Evolutionary conservation across 2,797 vertebrate genomes (phyloP), one percentile per base, ranked within the genome.

Genomic region (Acanthurus lineatus): DNA sequence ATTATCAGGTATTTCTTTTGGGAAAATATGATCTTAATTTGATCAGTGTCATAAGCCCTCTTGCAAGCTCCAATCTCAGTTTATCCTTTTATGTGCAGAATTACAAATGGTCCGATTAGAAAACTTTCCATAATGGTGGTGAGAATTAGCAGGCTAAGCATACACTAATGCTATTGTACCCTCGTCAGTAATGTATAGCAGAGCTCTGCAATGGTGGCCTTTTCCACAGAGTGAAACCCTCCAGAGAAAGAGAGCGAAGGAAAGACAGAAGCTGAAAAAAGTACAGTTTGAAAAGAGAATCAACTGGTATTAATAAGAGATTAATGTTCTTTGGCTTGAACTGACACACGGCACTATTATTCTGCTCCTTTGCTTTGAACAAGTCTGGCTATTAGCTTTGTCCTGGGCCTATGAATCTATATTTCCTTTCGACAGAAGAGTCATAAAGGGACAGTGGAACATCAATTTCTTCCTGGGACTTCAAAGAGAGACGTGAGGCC

Each of bases 151-250:
- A 92, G 88, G 90, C 87, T 92, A 79, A 89, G 87, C 90, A 86
- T 91, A 86, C 86, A 73, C 91, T 92, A 92, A 91, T 91, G 83
- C 89, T 86, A 91, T 93, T 94, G 93, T 92, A 87, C 72, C 86
- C 86, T 93, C 92, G 94, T 94, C 92, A 92, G 76, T 95, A 91
- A 94, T 90, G 91, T 93, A 94, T 88, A 81, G 91, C 85, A 61
- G 82, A 90, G 89, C 87, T 86, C 86, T 71, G 92, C 87, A 80
- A 69, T 79, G 86, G 88, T 85, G 91, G 81, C 89, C 81, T 91
- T 83, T 73, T 86, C 85, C 82, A 68, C 82, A 77, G 87, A 90
- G 86, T 75, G 79, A 58, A 62, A 62, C 63, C 79, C 89, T 47
- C 81, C 76, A 47, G 82, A 88, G 84, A 81, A 71, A 12, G 69